Evolutionary conservation across 2,888 invertebrate genomes (phyloP).

Genomic region (Drosophila cyrtoloma): DNA sequence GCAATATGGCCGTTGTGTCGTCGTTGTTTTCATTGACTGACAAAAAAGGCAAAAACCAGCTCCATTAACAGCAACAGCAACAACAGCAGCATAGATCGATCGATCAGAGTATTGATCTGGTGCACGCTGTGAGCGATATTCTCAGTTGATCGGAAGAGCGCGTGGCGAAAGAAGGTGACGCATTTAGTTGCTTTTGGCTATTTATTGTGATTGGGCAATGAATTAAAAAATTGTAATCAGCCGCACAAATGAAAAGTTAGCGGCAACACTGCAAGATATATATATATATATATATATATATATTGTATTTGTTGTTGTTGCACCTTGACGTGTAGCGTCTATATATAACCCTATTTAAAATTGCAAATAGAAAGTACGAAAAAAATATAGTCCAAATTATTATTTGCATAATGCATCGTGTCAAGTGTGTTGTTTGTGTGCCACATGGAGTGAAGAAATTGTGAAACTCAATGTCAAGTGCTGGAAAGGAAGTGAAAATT

Average conservation of each 20-base stretch:
- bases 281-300: too few relatives aligned
- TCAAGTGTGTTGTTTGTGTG: conserved; percentile 63
- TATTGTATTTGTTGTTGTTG: too few relatives aligned
- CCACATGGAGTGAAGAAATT: conserved; percentile 22
- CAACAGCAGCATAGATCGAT: conserved; percentile 46
- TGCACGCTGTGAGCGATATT: conserved; percentile 48
- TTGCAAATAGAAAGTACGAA: background rate
- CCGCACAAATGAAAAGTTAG: conserved; percentile 21
- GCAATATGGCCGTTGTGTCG: background rate
- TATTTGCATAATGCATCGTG: conserved; percentile 20
- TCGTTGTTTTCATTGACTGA: conserved; percentile 34
- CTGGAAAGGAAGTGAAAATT: conserved; percentile 53
- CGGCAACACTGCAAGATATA: conserved; percentile 6
- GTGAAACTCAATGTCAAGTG: conserved; percentile 29
- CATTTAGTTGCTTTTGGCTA: conserved; percentile 54
- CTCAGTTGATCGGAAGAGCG: conserved; percentile 53
- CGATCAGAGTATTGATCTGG: conserved; percentile 25
- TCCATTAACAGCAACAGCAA: conserved; percentile 28
- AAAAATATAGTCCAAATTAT: background rate
- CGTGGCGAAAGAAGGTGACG: conserved; percentile 52
- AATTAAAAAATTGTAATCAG: conserved; percentile 32
- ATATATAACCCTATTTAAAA: background rate
- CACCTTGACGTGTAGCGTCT: too few relatives aligned
- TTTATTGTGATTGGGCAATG: conserved; percentile 56
- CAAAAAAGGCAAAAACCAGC: conserved; percentile 36